Evolutionary conservation across 2,797 vertebrate genomes (phyloP).

Genomic region (Aldrovandia affinis): DNA sequence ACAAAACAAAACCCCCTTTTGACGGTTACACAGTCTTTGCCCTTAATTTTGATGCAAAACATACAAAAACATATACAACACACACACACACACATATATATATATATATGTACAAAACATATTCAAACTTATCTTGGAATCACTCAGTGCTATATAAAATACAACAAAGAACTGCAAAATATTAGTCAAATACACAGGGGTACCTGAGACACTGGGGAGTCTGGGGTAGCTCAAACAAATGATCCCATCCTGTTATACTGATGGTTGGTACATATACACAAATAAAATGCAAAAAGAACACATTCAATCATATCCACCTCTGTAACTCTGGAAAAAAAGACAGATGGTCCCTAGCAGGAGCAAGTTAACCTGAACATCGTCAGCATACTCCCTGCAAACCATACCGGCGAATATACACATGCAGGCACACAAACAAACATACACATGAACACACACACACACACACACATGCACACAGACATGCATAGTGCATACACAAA

Average conservation of each 20-base stretch:
- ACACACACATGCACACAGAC: background rate
- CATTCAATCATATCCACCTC: background rate
- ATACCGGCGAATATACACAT: background rate
- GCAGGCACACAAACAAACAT: background rate
- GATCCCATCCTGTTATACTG: slow-evolving; percentile 34
- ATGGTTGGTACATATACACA: slow-evolving; percentile 35
- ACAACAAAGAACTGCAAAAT: background rate
- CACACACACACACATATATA: no score
- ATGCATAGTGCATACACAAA: background rate
- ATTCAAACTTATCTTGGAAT: background rate
- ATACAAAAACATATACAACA: background rate
- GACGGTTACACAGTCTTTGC: no score
- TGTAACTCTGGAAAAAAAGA: background rate
- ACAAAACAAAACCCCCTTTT: no score
- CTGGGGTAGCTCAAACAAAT: background rate
- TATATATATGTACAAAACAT: background rate
- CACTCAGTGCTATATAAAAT: background rate
- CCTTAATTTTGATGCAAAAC: background rate
- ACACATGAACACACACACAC: background rate
- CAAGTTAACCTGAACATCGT: background rate
- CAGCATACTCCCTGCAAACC: background rate
- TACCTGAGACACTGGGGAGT: background rate
- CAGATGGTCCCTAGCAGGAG: slow-evolving; percentile 11
- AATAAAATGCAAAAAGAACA: slow-evolving; percentile 4
- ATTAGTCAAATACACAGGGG: background rate